Conservation (phyloP, 2,113 vertebrate genomes). For the Catharus fuscescens region DNA sequence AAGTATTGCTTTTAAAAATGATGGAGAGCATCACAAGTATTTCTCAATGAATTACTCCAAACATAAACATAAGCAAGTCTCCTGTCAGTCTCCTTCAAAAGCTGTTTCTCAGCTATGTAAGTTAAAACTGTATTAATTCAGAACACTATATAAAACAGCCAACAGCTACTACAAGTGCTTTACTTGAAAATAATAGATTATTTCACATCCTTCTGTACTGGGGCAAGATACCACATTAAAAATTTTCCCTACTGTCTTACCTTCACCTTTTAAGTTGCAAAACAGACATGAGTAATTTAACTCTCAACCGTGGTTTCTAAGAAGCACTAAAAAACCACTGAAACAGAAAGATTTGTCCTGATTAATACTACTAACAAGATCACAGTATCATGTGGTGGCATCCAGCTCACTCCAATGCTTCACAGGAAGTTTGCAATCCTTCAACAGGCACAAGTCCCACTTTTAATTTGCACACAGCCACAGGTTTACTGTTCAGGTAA, state of each 20-base stretch:
- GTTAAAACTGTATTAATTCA: neutral
- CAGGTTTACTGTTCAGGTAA: neutral
- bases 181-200: neutral
- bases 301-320: neutral
- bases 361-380: neutral
- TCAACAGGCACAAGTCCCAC: neutral
- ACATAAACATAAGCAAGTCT: slow-evolving; percentile 6
- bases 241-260: neutral
- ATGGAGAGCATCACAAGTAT: neutral
- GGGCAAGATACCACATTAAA: neutral
- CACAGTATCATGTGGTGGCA: neutral
- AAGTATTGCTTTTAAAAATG: neutral
- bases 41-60: slow-evolving; percentile 4
- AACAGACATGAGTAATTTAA: slow-evolving; percentile 36
- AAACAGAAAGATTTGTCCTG: neutral
- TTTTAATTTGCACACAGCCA: neutral
- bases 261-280: neutral
- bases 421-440: neutral
- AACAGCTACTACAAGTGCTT: neutral
- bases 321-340: neutral
- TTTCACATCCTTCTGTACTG: neutral
- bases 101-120: neutral
- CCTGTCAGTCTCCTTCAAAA: neutral
- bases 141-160: neutral
- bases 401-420: neutral